Base-by-base conservation (phyloP, 2,797 vertebrate species). In the Pangasius djambal region DNA sequence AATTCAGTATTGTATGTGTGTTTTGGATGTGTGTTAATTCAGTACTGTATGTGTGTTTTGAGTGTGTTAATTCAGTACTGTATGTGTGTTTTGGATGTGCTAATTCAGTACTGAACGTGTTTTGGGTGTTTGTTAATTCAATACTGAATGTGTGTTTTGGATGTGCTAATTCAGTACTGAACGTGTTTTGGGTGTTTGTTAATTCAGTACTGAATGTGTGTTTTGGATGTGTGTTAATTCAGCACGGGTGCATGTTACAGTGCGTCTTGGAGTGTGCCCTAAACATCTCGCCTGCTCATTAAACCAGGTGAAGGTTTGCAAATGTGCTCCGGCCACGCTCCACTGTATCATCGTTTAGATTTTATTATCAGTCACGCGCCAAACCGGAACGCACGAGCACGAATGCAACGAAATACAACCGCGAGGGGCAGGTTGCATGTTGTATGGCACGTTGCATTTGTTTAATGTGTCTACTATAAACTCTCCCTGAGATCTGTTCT, bases 331-430 rank as follows among this genome's bases (percentile, higher is more conserved):
- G 6, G 20, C 20, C 13, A 20, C 15, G 4, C 25, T n/a, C 31
- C 48, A 3, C 74, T 25, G 8, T 15, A 34, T 28, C 37, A 16
- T 77, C 9, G 15, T 9, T 50, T 7, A n/a, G 6, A 78, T 65
- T 78, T 87, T 37, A 86, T 61, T 86, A 44, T 59, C 52, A 75
- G 40, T 74, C 34, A 44, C 55, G 69, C 85, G 22, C 50, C 34
- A 40, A 34, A 18, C 81, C 37, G 57, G 25, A 65, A 48, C 59
- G 57, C 31, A 59, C 28, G 37, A 83, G 61, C 40, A 31, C 44
- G 3, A 72, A 18, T 4, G 69, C 55, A 48, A 77, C 25, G 40
- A 78, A 3, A 48, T 0, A n/a, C 3, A n/a, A 78, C 85, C 74
- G 40, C 5, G 8, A 0, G 40, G 40, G 40, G 40, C 5, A 6